A percentile compares a stretch with the other conserved stretches of the same genome.
These are phyloP conservation scores for Micrasema longulum DNA, from an alignment of 1,140 invertebrate genomes.

Conservation along the genomic window DNA sequence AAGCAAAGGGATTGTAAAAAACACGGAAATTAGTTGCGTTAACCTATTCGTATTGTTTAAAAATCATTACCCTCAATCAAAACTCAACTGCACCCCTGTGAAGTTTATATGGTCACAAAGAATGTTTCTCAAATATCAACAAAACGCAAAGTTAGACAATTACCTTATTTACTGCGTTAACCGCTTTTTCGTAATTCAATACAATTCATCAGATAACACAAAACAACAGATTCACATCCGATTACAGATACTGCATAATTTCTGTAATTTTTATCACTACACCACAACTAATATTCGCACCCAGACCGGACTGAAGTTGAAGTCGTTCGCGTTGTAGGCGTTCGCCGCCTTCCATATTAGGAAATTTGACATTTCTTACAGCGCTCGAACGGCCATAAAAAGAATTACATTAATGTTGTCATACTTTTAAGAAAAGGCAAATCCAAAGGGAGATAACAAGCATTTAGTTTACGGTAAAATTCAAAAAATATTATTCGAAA, in stretches of 20 bases:
- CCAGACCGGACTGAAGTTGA: constrained; percentile 40
- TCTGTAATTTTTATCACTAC: constrained; percentile 13
- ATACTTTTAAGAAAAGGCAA: not conserved
- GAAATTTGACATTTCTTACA: constrained; percentile 38
- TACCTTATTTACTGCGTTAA: constrained; percentile 3
- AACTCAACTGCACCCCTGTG: constrained; percentile 33
- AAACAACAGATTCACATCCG: constrained; percentile 24
- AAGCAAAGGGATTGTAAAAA: not conserved
- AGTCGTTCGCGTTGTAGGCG: constrained; percentile 38
- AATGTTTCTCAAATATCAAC: constrained; percentile 10
- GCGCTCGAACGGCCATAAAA: constrained; percentile 13
- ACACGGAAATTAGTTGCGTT: no score
- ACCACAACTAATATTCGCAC: not conserved
- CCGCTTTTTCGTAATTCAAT: not conserved
- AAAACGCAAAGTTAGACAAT: not conserved
- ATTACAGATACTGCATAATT: constrained; percentile 32
- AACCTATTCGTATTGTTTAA: no score
- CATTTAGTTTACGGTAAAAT: no score
- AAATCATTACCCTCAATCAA: not conserved
- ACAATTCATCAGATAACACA: constrained; percentile 12
- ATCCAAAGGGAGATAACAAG: not conserved
- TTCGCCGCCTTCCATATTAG: constrained; percentile 38
- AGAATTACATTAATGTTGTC: constrained; percentile 29
- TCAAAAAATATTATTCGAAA: no score
- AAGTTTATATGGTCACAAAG: constrained; percentile 15